Base-by-base conservation (phyloP, 2,113 vertebrate genomes). In the Columbina picui region DNA sequence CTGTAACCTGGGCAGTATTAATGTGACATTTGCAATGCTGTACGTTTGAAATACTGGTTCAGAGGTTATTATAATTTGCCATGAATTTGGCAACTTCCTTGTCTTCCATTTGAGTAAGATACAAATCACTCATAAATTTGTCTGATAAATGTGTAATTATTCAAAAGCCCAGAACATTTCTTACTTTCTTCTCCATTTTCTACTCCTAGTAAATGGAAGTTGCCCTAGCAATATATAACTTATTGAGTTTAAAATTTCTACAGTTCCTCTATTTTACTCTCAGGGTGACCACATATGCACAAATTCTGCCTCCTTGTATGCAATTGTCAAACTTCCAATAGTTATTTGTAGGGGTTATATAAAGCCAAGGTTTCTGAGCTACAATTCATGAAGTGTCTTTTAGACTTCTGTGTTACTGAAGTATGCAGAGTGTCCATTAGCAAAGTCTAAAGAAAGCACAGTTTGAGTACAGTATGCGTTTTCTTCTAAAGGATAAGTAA, bases 261-360 rank as follows among this genome's bases (percentile, higher is more conserved):
- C 7, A 43, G 12, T 53, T 53, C 10, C 7, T 67, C 18, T 59
- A 0, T 53, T 79, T 32, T 50, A 25, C 25, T 87, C 18, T 45
- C 23, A 71, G 7, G 2, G 27, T 71, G 56, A 45, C 23, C n/a
- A 39, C 8, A 26, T 39, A 47, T 0, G 1, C 4, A 4, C 3
- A 53, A 53, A 68, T 71, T 38, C 26, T 73, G 53, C 57, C 23
- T 63, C 27, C 36, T 25, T 15, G 17, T 3, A 18, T 73, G 27
- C n/a, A 77, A 41, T 14, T 43, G 34, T 9, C 2, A 47, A 53
- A 49, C 4, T 55, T 77, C 13, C 36, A 77, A 36, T 8, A 73
- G 21, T 22, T 77, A 34, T 73, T 75, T 75, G 36, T 67, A 36
- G 9, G 41, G 7, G 3, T 12, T 41, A 3, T 30, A 30, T 23